Base-by-base conservation (phyloP, 2,797 vertebrate species). In the Pipistrellus kuhlii region DNA sequence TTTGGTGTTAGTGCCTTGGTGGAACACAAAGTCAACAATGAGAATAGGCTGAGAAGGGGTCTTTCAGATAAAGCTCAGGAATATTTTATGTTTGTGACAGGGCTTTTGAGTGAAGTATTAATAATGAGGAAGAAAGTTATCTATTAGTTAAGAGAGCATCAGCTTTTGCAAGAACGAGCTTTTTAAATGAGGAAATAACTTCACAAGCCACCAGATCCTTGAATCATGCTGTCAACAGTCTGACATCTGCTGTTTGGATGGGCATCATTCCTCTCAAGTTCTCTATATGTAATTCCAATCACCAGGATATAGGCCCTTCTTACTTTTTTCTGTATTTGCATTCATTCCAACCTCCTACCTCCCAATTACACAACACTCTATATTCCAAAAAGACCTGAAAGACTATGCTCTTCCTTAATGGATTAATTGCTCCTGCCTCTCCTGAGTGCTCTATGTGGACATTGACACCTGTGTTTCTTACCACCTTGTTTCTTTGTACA, bases 401-500 rank as follows among this genome's bases (percentile, higher is more conserved):
- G 80, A 44, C 59, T 62, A 30, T 57, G 30, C 20, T 2, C 6
- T 78, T 69, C 87, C 69, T 80, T 88, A 17, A 59, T 69, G 94
- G 35, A 20, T 14, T 30, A 6, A 8, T 38, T 44, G 51, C 44
- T 46, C 46, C 23, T 8, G 13, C 66, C 81, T 66, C 7, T 62
- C 46, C 66, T 93, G 93, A n/a, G 12, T 21, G 69, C 20, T 72
- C 23, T 25, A 6, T 62, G 95, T 97, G 94, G 76, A 93, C 94
- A 91, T 95, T 91, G 90, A 90, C 72, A 75, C 92, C 5, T 88
- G 90, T 96, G 96, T 93, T 92, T 95, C 0, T 97, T 94, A 96
- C 90, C 97, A 94, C 97, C 93, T 57, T 82, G 30, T 96, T 94
- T 97, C 96, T 92, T 94, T 95, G 72, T 97, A 95, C 98, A 98